Base-by-base conservation (phyloP, 2,113 vertebrate species). In the Formicarius rufipectus region DNA sequence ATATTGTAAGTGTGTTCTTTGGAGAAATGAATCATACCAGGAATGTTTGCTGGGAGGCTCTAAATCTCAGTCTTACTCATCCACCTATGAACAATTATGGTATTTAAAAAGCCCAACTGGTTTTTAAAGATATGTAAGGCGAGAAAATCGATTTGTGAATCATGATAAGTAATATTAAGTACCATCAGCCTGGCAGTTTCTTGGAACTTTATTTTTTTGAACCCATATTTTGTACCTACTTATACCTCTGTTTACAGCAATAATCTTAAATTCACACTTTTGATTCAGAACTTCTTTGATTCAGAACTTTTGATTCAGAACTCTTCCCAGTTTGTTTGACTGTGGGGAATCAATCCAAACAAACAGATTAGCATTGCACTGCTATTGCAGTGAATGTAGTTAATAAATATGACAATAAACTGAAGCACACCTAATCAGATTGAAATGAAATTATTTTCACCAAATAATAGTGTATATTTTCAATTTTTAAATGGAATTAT, bases 111-210 rank as follows among this genome's bases (percentile, higher is more conserved):
- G 35, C 55, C 55, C 24, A 50, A 71, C 81, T 97, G 80, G 16
- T 87, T 97, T 92, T 95, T 84, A 82, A 72, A 97, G 95, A 97
- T 97, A 97, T 31, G 28, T 64, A 94, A 95, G 85, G 76, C 69
- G 86, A 97, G 94, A 97, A 97, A 97, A 98, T 97, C 89, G 71
- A 95, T 97, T 84, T 95, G 31, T 85, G 89, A 95, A 93, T 97
- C 79, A 81, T 87, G 82, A 49, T 84, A 96, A 94, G 31, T 91
- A 96, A 89, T 88, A 85, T 35, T 59, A 94, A 94, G 44, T 92
- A 94, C 33, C 31, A 90, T 45, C 77, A 96, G 75, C 52, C 79
- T 95, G 73, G 60, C n/a, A 71, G 39, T 76, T 92, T 55, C 37
- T 47, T 77, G 84, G 62, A 72, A 77, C 63, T 88, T 93, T 30